Percentiles rank a stretch among this genome's conserved stretches.
phyloP scores from a whole-genome alignment of 2,113 vertebrate genomes.

The Trinectes maculatus region DNA sequence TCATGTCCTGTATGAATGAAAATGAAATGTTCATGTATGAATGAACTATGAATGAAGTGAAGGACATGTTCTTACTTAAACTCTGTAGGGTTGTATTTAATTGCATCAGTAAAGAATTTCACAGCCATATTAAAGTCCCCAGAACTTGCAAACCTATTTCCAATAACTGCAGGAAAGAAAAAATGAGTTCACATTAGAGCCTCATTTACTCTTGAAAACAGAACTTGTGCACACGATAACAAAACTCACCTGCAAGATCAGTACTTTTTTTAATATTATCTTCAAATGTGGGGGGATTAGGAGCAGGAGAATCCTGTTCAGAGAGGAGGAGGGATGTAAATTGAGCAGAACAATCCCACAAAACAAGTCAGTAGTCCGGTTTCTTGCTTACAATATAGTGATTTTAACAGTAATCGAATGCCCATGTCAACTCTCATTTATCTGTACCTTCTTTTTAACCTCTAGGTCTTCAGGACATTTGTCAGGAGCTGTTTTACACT shows the following conservation, averaged over 20 bases:
- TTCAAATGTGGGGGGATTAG: constrained; percentile 17
- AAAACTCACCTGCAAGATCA: constrained; percentile 64
- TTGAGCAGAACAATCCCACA: background rate
- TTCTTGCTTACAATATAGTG: background rate
- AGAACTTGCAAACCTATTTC: constrained; percentile 75
- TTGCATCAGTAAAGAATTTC: constrained; percentile 80
- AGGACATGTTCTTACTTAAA: constrained; percentile 74
- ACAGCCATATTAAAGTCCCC: constrained; percentile 78
- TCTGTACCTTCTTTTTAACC: constrained; percentile 35
- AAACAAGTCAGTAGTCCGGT: background rate
- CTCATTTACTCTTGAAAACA: background rate
- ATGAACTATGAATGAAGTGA: background rate
- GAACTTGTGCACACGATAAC: background rate
- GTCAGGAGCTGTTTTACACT: constrained; percentile 5
- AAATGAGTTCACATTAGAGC: background rate
- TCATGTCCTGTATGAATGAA: rapidly evolving
- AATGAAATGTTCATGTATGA: rapidly evolving
- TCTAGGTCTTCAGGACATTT: constrained; percentile 8
- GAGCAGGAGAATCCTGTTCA: constrained; percentile 26
- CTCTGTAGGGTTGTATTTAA: constrained; percentile 84
- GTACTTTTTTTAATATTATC: constrained; percentile 69
- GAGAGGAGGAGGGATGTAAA: background rate
- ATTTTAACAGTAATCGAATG: background rate
- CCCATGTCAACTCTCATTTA: background rate
- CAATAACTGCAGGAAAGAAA: constrained; percentile 58